Evolutionary conservation across 2,113 vertebrate genomes (phyloP), one percentile per base, ranked within the genome.

Genomic region (Coracopsis vasa): DNA sequence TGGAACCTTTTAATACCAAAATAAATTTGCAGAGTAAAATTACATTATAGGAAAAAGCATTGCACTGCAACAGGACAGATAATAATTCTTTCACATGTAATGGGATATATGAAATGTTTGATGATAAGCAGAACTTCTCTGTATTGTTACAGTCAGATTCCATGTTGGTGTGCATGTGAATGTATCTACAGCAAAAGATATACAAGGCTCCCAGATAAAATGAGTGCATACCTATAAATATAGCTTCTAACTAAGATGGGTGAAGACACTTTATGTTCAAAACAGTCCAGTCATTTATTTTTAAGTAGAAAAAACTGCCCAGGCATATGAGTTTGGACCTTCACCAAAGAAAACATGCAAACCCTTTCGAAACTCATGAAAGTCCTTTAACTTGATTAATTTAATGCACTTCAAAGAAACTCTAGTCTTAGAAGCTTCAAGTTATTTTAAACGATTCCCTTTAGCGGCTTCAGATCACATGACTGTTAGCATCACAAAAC

Each of bases 1-100:
- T 98, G 97, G 98, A 98, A 97, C 97, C 96, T 98, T 98, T 98
- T 98, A 98, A 98, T 98, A 98, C 97, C 88, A 97, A 98, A 98
- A 98, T 97, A 98, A 97, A 97, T 97, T 98, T 97, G 91, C 96
- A 96, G 96, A 98, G 96, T 97, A 97, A 98, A 98, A 98, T 98
- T 97, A 97, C 97, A 98, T 98, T 98, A 98, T 95, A 95, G 95
- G 97, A 80, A 97, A 98, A 97, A 97, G 95, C 97, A 86, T 94
- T 97, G 98, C 97, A 90, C 88, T 88, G 98, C 96, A 97, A 89
- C 71, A 80, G 97, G 95, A 98, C 93, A 97, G 98, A 98, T 98
- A 98, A 98, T 97, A 97, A 96, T 97, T 98, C 97, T 97, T 97
- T 97, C 97, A 95, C 92, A 81, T 95, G 97, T 96, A 98, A 98